Base-by-base conservation (phyloP, 2,888 invertebrate genomes). In the Morpho deidamia region DNA sequence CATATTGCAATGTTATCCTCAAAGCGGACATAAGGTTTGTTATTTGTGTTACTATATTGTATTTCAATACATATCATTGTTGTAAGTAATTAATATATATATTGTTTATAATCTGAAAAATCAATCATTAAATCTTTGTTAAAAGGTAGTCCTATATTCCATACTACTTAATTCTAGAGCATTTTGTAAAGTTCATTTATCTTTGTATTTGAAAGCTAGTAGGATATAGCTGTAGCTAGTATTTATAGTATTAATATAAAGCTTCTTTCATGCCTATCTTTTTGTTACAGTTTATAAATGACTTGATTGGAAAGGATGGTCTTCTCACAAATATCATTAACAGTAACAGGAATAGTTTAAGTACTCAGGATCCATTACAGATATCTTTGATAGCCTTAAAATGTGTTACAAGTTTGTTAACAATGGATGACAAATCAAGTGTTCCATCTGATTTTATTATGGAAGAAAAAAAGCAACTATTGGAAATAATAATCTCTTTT, bases 281-380 rank as follows among this genome's bases (percentile, higher is more conserved):
- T 46, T 10, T 33, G 14, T 56, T 59, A 40, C 69, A 90, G 90
- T 83, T 79, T 67, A 67, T 69, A 49, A 76, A 81, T 54, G 78
- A 82, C 34, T 65, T 90, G 10, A 71, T 90, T 41, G 86, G 87
- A 5, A 62, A 62, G 32, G 63, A 81, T 60, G 90, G 89, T 12
- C 62, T 87, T 39, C 62, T 88, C 4, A 59, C 79, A 44, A 76
- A 75, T 23, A 63, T 83, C 7, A 69, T 90, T 55, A 70, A 81
- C 10, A 58, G 61, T 35, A 71, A 75, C 0, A 76, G 71, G 53
- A 67, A 58, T 49, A 56, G 53, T 11, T 50, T 69, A 8, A 71
- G 51, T 44, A 59, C 64, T 7, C 78, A 81, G 44, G 78, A 76
- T 56, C 66, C 68, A 23, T 56, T 79, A n/a, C 83, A 86, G 63